phyloP scores from a whole-genome alignment of 2,888 invertebrate species.

The Lagria hirta region DNA sequence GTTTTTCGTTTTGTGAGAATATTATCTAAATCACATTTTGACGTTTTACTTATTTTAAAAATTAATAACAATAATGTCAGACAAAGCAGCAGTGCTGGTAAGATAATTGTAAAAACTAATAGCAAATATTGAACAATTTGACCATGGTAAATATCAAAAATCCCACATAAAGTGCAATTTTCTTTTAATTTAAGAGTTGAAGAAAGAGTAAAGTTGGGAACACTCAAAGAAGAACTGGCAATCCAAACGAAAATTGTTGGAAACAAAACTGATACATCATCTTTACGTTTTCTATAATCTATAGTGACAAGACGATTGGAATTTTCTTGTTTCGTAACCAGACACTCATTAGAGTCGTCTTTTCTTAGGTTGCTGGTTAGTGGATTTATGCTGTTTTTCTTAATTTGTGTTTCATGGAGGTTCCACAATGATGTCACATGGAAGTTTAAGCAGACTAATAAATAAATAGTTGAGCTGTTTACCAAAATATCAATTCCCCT shows the following conservation, averaged over 20 bases:
- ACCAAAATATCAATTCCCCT: constrained; percentile 60
- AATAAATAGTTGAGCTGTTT: constrained; percentile 60
- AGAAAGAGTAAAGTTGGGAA: constrained; percentile 62
- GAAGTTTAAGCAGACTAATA: constrained; percentile 60
- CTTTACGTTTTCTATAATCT: constrained; percentile 57
- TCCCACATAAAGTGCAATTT: constrained; percentile 55
- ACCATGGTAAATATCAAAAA: constrained; percentile 58
- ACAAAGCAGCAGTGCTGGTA: constrained; percentile 42
- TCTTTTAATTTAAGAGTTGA: constrained; percentile 52
- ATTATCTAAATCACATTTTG: constrained; percentile 40
- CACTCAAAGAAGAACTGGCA: constrained; percentile 60
- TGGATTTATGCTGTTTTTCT: constrained; percentile 47
- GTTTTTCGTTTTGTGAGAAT: constrained; percentile 41
- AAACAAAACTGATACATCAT: constrained; percentile 56
- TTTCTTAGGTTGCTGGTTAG: constrained; percentile 36
- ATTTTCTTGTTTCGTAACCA: constrained; percentile 43
- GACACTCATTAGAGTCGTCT: constrained; percentile 46
- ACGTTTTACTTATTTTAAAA: constrained; percentile 40
- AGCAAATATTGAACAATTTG: constrained; percentile 44
- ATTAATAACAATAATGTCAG: constrained; percentile 41
- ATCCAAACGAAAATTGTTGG: constrained; percentile 63
- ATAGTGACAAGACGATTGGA: constrained; percentile 59
- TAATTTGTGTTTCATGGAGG: constrained; percentile 54
- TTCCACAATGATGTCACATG: constrained; percentile 61
- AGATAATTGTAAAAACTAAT: constrained; percentile 42